These are phyloP conservation scores for Pecten maximus DNA, from an alignment of 2,888 invertebrate species.

Conservation along the genomic window DNA sequence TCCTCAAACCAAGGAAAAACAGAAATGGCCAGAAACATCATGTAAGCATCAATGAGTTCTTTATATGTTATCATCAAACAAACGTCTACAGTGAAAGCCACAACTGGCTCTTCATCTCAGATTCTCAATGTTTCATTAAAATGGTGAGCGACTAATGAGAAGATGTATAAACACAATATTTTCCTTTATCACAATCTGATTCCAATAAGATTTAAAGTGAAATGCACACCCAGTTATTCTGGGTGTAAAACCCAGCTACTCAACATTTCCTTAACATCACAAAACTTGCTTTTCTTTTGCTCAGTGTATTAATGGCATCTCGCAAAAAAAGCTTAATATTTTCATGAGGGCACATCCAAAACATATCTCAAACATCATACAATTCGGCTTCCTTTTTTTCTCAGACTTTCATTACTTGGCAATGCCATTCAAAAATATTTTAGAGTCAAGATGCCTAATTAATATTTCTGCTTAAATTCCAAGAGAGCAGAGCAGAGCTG, in stretches of 20 bases:
- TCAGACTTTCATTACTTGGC: slow-evolving; percentile 21
- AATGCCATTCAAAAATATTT: slow-evolving; percentile 26
- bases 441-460: slow-evolving; percentile 26
- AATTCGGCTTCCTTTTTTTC: slow-evolving; percentile 10
- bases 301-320: neutral
- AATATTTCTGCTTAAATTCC: slow-evolving; percentile 26
- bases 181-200: slow-evolving; percentile 19
- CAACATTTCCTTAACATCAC: neutral
- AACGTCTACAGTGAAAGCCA: slow-evolving; percentile 4
- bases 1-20: slow-evolving; percentile 27
- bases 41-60: slow-evolving; percentile 12
- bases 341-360: slow-evolving; percentile 28
- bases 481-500: neutral
- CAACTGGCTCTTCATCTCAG: neutral
- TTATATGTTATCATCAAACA: neutral
- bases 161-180: slow-evolving; percentile 29
- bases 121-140: slow-evolving; percentile 21
- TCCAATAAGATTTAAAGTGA: slow-evolving; percentile 33
- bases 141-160: slow-evolving; percentile 13
- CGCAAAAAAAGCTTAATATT: slow-evolving; percentile 5
- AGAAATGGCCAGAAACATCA: slow-evolving; percentile 9
- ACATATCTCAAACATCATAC: slow-evolving; percentile 18
- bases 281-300: neutral
- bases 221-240: slow-evolving; percentile 25
- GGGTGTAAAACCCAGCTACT: neutral